Evolutionary conservation across 2,888 invertebrate genomes (phyloP), one percentile per base, ranked within the genome.

Genomic region (Watsonalla binaria): DNA sequence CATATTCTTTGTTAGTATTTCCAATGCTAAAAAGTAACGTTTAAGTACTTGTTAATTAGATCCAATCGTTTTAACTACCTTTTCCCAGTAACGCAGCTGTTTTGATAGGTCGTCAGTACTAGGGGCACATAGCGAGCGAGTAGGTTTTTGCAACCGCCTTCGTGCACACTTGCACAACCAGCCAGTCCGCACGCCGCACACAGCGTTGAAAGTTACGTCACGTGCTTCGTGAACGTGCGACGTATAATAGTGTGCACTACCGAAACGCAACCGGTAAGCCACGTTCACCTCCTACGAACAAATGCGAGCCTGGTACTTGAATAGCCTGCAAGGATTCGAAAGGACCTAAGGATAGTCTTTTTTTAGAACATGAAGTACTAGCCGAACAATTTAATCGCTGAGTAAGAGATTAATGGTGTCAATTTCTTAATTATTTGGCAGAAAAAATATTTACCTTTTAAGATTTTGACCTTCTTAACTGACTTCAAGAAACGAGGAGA

Each of bases 191-290:
- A 73, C 64, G 71, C 76, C 80, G 81, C 82, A 80, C 81, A 78
- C 84, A 82, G 76, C 84, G 84, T 82, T 82, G 81, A 78, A 78
- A 78, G 79, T 89, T 87, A 86, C 88, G 86, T 88, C 88, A 89
- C 78, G 76, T 66, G 79, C 84, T 78, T 60, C 64, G 72, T 78
- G 72, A 72, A 78, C 78, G 81, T 74, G 76, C 72, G 70, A 66
- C 65, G 60, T 66, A 70, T 63, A 11, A 65, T 61, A 61, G 57
- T 42, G 42, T 42, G 62, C 59, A 59, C 56, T 53, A 48, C 58
- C 70, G 67, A 74, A 70, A 74, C 73, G 66, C 70, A 74, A 72
- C 76, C 78, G 78, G 83, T 84, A 84, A 72, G 73, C 68, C 82
- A 82, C 84, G 68, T 60, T 59, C 57, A 72, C 65, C 80, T 84